These are phyloP conservation scores for Hemitrygon akajei DNA, from an alignment of 2,797 vertebrate genomes.

Conservation along the genomic window DNA sequence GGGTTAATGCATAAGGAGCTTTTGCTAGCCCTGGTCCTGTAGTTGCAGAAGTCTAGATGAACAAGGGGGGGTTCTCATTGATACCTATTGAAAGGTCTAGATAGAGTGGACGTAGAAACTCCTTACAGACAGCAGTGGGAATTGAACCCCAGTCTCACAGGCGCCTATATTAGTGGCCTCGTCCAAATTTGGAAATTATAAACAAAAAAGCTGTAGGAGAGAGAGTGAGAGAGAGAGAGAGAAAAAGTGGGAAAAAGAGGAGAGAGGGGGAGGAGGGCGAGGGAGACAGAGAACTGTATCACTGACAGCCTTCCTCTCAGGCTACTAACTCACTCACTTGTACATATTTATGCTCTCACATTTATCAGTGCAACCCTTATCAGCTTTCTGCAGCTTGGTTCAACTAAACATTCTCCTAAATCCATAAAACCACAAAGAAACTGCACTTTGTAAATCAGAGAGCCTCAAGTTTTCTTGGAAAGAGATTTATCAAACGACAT, in stretches of 20 bases:
- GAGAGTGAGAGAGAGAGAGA: no score
- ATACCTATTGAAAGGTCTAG: no score
- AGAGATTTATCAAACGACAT: background rate
- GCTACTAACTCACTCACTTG: background rate
- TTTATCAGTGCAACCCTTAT: background rate
- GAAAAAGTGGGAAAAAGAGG: background rate
- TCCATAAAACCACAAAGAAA: background rate
- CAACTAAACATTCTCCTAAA: background rate
- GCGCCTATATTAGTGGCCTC: background rate
- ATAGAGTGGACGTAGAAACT: no score
- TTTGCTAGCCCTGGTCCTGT: no score
- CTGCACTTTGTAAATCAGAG: background rate
- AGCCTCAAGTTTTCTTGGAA: background rate
- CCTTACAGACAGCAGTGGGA: no score
- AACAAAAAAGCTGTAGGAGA: background rate
- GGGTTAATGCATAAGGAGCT: no score
- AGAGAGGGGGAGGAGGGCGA: no score
- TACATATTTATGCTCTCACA: background rate
- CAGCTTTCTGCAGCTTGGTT: constrained; percentile 7
- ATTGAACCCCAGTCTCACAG: background rate
- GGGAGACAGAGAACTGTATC: no score
- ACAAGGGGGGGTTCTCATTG: no score
- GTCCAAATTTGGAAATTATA: background rate
- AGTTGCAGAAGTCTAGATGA: no score
- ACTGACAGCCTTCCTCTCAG: background rate